Evolutionary conservation across 2,113 vertebrate species (phyloP), one percentile per base, ranked within the genome.

Genomic region (Entelurus aequoreus): DNA sequence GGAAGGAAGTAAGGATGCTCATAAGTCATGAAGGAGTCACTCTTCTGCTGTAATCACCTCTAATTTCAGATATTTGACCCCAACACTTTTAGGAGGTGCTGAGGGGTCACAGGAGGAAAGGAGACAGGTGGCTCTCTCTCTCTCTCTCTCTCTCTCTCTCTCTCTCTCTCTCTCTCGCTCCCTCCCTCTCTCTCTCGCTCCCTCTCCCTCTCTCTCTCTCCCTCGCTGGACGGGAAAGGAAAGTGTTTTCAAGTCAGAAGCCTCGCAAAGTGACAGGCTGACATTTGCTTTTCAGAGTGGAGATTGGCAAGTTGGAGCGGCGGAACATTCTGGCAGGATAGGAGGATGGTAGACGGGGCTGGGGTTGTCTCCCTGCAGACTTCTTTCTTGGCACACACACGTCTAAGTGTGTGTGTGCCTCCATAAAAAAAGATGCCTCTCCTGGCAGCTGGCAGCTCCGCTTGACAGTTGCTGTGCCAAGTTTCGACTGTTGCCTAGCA

Each of bases 401-500:
- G 63, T 62, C 44, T 42, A 55, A 44, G 52, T 49, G 52, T 55
- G 52, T 64, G 66, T 79, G 80, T 70, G 81, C 73, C 57, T 84
- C 86, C 82, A 85, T 82, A 88, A 89, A 11, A 44, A 46, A 88
- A 87, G 81, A 88, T 71, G 85, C 83, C 79, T 85, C 84, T 85
- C 78, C 86, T 90, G 90, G 88, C 86, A 88, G 86, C 87, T 90
- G 89, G 82, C 87, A 82, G 80, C 84, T 81, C 78, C 77, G 79
- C 84, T 84, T 80, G 70, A 70, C 69, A 72, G 83, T 78, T 48
- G 68, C 66, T 54, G 80, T 87, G 84, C 89, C 89, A 91, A 87
- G 84, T 89, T 88, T 83, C 51, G 72, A 74, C 88, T 89, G 90
- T 91, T 91, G 88, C 90, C 89, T 87, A 87, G 90, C 89, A 86